Percentiles rank a stretch among this genome's conserved stretches.
Evolutionary conservation across 2,113 vertebrate genomes (phyloP).

Genomic region (Oncorhynchus masou): DNA sequence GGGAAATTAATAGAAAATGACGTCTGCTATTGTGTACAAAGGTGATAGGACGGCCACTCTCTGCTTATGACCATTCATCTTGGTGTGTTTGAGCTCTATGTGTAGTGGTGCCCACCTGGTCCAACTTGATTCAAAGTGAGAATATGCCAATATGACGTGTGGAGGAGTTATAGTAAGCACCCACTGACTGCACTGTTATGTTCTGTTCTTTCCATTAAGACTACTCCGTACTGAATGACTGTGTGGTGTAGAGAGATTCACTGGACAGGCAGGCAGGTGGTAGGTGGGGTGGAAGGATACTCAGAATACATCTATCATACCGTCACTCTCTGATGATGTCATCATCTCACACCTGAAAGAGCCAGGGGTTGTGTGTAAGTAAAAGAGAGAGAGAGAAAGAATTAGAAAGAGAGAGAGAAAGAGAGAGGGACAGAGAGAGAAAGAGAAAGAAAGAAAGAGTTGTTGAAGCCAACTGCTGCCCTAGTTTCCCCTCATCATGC

Average conservation of each 20-base stretch:
- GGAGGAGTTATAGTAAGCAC: too few relatives aligned
- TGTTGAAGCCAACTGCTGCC: not conserved
- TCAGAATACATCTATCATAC: not conserved
- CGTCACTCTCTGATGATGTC: not conserved
- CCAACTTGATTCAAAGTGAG: not conserved
- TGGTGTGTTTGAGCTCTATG: not conserved
- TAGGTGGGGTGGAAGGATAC: slow-evolving; percentile 26
- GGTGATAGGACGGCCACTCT: too few relatives aligned
- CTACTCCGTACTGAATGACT: slow-evolving; percentile 14
- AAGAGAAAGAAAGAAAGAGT: not conserved
- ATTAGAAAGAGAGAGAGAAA: not conserved
- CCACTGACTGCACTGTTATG: not conserved
- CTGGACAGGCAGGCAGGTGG: slow-evolving; percentile 16
- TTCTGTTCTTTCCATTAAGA: slow-evolving; percentile 18
- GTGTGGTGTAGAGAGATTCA: not conserved
- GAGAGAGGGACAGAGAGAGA: not conserved
- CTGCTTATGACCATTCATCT: too few relatives aligned
- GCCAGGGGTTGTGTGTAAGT: not conserved
- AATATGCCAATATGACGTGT: not conserved
- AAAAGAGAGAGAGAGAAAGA: not conserved
- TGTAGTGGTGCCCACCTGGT: slow-evolving; percentile 21
- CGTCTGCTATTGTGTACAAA: too few relatives aligned
- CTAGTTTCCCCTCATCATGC: not conserved
- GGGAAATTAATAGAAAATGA: too few relatives aligned
- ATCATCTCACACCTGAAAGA: slow-evolving; percentile 21